Evolutionary conservation across 2,888 invertebrate species (phyloP), one percentile per base, ranked within the genome.

Genomic region (Plagodis dolabraria): DNA sequence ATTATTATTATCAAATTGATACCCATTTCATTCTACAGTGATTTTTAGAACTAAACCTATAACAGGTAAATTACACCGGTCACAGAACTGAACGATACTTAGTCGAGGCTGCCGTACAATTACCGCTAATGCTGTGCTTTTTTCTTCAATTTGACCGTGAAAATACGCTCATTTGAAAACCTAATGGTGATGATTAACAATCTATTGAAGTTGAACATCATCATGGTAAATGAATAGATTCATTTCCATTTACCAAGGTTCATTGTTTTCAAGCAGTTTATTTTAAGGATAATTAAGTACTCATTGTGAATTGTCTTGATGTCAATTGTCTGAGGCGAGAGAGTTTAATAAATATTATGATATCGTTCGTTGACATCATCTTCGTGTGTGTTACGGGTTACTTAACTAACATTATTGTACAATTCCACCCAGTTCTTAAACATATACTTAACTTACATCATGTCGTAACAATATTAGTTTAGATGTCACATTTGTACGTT

Each of bases 101-200:
- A 62, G 60, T 60, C 61, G 70, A 75, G 68, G 72, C 63, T 69
- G 68, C 68, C 57, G 12, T 65, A 65, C 63, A 70, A 76, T 76
- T 71, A 76, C 60, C 50, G 64, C 57, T 67, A 75, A 70, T 71
- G 66, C 57, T 47, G 60, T 67, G 57, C 60, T 63, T 65, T 67
- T 64, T 68, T 69, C 65, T 52, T 59, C 53, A 52, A 56, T 57
- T 57, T 74, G 74, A 68, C 79, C 80, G 63, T 76, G 75, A 72
- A 74, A 67, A 68, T 52, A 40, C 56, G 57, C 59, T 53, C 40
- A 60, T 67, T 48, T 65, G 22, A 65, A 70, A 65, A 67, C 58
- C 60, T 63, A 63, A 60, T 58, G 57, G 50, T 58, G 45, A 57
- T 67, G 53, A 60, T 64, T 64, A 58, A 65, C 58, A 63, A 52